Evolutionary conservation across 2,888 invertebrate genomes (phyloP).

Genomic region (Brachylomia viminalis): DNA sequence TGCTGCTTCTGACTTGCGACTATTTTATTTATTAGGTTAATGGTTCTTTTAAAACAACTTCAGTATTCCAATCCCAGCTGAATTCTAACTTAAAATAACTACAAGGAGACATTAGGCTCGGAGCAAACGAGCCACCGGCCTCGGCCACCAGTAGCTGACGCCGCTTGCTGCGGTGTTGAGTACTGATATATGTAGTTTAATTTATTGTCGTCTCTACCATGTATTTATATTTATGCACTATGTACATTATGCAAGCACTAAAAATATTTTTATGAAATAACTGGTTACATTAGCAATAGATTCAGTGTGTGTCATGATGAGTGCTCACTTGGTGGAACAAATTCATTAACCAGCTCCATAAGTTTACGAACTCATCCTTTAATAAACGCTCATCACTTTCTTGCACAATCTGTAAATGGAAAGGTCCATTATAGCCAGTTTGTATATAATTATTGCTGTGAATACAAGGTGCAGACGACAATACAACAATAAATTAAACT

Average conservation of each 20-base stretch:
- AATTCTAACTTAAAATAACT: background rate
- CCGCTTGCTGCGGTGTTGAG: background rate
- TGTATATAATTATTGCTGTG: background rate
- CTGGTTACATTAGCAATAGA: no score
- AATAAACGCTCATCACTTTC: constrained; percentile 97
- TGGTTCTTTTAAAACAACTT: background rate
- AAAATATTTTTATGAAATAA: background rate
- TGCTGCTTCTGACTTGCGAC: background rate
- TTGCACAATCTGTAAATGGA: constrained; percentile 93
- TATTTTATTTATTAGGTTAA: background rate
- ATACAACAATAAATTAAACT: no score
- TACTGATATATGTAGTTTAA: no score
- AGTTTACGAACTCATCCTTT: constrained; percentile 95
- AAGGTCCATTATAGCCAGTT: background rate
- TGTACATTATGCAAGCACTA: background rate
- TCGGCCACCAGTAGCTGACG: background rate
- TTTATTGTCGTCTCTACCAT: no score
- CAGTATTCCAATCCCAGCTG: background rate
- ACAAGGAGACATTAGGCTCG: background rate
- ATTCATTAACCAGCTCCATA: constrained; percentile 91
- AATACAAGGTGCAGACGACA: background rate
- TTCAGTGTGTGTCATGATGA: constrained; percentile 54
- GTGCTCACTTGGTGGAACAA: constrained; percentile 83
- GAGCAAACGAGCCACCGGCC: background rate
- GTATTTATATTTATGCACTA: no score